A percentile compares a stretch with the other conserved stretches of the same genome.
phyloP scores from a whole-genome alignment of 2,797 vertebrate genomes.

The Rhynchotus rufescens region DNA sequence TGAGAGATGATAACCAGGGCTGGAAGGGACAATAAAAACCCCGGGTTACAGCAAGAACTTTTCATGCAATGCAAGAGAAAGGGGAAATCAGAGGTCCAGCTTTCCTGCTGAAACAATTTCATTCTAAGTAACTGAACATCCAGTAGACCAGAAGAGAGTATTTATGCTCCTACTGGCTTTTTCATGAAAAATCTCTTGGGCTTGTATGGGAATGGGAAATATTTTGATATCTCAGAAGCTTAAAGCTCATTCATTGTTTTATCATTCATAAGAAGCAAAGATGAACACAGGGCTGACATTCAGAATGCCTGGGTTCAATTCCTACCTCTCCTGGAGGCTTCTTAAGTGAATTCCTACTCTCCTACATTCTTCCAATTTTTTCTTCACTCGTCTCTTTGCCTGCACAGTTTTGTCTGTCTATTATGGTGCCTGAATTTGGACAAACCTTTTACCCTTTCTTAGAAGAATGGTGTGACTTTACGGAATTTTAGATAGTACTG shows the following conservation, averaged over 20 bases:
- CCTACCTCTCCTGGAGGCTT: background rate
- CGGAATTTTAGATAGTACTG: background rate
- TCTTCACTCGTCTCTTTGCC: background rate
- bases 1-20: background rate
- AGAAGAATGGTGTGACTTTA: background rate
- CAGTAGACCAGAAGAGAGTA: background rate
- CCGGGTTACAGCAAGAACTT: background rate
- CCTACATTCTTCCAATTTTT: background rate
- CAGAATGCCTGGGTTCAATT: background rate
- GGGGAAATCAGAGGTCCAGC: background rate
- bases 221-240: background rate
- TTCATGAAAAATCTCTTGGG: background rate
- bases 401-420: background rate
- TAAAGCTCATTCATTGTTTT: background rate
- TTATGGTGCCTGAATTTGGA: background rate
- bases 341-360: background rate
- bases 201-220: background rate
- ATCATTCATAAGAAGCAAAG: background rate
- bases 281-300: background rate
- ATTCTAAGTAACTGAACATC: background rate
- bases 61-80: background rate
- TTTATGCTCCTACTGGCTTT: background rate
- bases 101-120: background rate
- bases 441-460: background rate
- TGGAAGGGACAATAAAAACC: background rate